phyloP scores from a whole-genome alignment of 92 coral and sea anemone species.

The Meandrina meandrites region DNA sequence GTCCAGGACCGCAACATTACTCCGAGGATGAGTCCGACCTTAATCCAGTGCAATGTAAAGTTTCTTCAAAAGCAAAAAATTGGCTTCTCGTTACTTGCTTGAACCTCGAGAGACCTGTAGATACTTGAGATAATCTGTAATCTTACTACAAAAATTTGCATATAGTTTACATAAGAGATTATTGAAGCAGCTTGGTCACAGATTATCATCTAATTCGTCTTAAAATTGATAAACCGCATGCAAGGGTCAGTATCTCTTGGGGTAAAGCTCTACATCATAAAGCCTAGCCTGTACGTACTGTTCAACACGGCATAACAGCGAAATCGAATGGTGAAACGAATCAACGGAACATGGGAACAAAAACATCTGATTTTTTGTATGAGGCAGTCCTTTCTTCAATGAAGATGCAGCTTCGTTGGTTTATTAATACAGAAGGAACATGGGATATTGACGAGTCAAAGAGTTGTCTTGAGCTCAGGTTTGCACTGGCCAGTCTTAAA shows the following conservation, averaged over 20 bases:
- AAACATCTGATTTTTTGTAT: background rate
- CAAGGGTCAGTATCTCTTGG: background rate
- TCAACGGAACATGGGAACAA: too few relatives aligned
- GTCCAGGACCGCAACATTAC: background rate
- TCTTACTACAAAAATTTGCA: background rate
- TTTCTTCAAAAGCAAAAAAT: background rate
- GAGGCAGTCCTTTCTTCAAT: background rate
- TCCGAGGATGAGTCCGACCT: background rate
- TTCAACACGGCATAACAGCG: background rate
- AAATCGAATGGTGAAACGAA: background rate
- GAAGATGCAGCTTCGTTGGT: background rate
- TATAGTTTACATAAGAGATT: background rate
- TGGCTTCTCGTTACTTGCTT: background rate
- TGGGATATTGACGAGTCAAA: too few relatives aligned
- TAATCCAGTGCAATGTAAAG: background rate
- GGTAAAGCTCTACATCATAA: background rate
- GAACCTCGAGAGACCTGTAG: background rate
- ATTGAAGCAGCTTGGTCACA: background rate
- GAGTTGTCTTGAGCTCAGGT: too few relatives aligned
- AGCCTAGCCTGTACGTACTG: too few relatives aligned
- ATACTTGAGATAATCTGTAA: background rate
- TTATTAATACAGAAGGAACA: too few relatives aligned
- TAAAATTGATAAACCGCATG: background rate
- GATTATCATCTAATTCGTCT: background rate
- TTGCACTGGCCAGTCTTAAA: too few relatives aligned